Evolutionary conservation across 2,113 vertebrate genomes (phyloP), one percentile per base, ranked within the genome.

Genomic region (Microtus ochrogaster): DNA sequence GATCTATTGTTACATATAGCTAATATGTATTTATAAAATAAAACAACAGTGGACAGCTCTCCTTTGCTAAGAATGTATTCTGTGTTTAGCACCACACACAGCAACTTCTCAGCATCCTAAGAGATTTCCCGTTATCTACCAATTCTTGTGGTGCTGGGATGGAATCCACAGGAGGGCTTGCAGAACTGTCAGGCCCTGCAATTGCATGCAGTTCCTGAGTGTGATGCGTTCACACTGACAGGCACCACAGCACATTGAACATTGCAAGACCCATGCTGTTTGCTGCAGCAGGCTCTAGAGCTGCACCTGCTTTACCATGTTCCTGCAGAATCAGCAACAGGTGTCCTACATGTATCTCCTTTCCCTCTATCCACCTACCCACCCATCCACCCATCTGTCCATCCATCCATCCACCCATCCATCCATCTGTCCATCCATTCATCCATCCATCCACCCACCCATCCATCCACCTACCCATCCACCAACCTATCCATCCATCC

Each of bases 351-450:
- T 30, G 24, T 8, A 10, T 11, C 41, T 65, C 39, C 30, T 7
- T 65, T 2, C 76, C 55, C 61, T 39, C 55, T 13, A 73, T 2
- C 17, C 21, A 74, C 1, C 7, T 30, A 26, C 1, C 2, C 0
- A 30, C 0, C 0, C 30, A 36, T 33, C 16, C 7, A 8, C 21
- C 77, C 11, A 36, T 10, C 28, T 0, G n/a, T 3, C 19, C 33
- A n/a, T n/a, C 19, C 1, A 21, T 11, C 30, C 17, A 55, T 6
- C 17, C 3, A 36, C 10, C 47, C 30, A 36, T 3, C 30, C n/a
- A 74, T 22, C 21, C 72, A 39, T 1, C 39, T 19, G 26, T 2
- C 73, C 39, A 76, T 26, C 39, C 74, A 77, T 9, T 44, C 44
- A 78, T 6, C 76, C 55, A 63, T 28, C n/a, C 13, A 73, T 36